A percentile compares a stretch with the other conserved stretches of the same genome.
Conservation (phyloP, 1,140 invertebrate genomes). For the Drosophila paulistorum region DNA sequence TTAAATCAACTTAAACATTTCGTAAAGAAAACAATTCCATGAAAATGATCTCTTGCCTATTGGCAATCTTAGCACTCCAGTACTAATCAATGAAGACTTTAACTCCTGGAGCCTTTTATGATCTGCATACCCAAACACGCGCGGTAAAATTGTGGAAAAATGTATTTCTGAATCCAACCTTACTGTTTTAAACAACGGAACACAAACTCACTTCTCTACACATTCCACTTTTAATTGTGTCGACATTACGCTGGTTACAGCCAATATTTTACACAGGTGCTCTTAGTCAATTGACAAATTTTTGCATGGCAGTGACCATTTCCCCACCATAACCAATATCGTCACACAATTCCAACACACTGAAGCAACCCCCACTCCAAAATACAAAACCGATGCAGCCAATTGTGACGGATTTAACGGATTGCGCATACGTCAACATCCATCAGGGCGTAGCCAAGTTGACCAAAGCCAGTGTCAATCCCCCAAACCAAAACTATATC, state of each 20-base stretch:
- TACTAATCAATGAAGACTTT: too few species aligned
- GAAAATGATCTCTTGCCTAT: too few species aligned
- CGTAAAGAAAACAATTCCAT: too few species aligned
- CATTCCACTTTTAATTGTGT: slow-evolving; percentile 8
- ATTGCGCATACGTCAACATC: neutral
- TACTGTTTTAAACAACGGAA: neutral
- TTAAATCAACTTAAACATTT: too few species aligned
- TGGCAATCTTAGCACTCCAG: too few species aligned
- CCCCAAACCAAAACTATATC: neutral
- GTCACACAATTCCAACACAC: too few species aligned
- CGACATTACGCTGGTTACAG: slow-evolving; percentile 1
- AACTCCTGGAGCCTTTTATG: too few species aligned
- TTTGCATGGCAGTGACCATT: too few species aligned
- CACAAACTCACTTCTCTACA: neutral
- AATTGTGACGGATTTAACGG: neutral
- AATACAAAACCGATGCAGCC: slow-evolving; percentile 1
- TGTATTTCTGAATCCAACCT: too few species aligned
- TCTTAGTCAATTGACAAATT: too few species aligned
- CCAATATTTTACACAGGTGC: neutral
- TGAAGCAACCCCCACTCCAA: neutral
- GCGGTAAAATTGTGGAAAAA: too few species aligned
- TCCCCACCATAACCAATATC: neutral
- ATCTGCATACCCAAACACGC: too few species aligned
- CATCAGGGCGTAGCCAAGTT: neutral
- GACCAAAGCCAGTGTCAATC: neutral